phyloP scores from a whole-genome alignment of 2,113 vertebrate species.

The Solea solea region DNA sequence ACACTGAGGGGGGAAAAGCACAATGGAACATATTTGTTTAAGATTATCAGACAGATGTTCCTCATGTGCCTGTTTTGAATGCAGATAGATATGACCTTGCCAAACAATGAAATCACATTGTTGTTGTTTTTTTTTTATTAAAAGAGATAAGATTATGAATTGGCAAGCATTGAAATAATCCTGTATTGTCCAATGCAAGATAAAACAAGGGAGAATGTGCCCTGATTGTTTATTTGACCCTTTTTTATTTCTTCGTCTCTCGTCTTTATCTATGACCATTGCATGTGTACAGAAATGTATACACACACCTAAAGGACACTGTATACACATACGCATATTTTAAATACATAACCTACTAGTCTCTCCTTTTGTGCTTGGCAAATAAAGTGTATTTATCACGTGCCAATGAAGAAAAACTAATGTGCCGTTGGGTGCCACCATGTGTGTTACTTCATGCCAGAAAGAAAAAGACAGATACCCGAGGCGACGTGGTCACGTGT shows the following conservation, averaged over 20 bases:
- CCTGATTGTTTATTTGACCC: too few relatives aligned
- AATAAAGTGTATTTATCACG: too few relatives aligned
- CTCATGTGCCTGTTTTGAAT: neutral
- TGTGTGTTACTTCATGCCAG: neutral
- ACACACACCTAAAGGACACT: neutral
- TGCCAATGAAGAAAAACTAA: neutral
- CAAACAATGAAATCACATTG: conserved; percentile 12
- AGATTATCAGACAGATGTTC: neutral
- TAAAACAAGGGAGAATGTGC: neutral
- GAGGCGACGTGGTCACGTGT: neutral
- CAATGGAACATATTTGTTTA: neutral
- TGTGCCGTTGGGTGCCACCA: too few relatives aligned
- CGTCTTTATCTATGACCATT: neutral
- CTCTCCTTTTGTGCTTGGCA: too few relatives aligned
- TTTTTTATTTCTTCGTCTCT: neutral
- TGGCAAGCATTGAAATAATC: neutral
- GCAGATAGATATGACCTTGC: neutral
- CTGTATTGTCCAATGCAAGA: neutral
- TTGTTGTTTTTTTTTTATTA: conserved; percentile 3
- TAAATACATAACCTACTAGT: too few relatives aligned
- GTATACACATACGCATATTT: too few relatives aligned
- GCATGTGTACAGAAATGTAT: neutral
- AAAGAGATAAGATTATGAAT: conserved; percentile 5
- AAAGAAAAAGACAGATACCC: neutral
- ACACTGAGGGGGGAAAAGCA: neutral